Conservation (phyloP, 2,888 invertebrate species). For the Nephrotoma appendiculata region DNA sequence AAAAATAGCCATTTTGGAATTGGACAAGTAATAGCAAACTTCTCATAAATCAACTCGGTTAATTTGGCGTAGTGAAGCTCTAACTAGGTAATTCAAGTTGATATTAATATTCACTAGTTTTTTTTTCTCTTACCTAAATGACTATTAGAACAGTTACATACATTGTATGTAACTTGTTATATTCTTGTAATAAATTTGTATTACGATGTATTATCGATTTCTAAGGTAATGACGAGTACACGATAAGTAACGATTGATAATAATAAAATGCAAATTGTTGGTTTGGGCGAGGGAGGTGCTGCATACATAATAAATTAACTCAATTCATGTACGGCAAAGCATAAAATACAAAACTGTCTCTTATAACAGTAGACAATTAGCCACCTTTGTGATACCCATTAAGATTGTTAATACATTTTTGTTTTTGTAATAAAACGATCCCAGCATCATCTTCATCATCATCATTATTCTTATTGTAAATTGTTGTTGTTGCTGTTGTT, state of each 20-base stretch:
- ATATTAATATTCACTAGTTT: background rate
- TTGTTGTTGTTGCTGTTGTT: background rate
- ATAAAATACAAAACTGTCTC: background rate
- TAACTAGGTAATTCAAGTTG: background rate
- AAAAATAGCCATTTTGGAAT: background rate
- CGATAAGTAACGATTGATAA: background rate
- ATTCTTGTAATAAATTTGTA: too few relatives aligned
- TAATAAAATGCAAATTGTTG: background rate
- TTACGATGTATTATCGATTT: too few relatives aligned
- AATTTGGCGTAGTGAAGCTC: background rate
- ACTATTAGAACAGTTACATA: background rate
- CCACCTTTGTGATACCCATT: background rate
- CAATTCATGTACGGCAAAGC: background rate
- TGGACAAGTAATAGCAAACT: background rate
- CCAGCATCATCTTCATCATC: background rate
- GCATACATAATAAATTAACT: background rate
- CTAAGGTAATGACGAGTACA: background rate
- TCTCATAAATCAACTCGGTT: background rate
- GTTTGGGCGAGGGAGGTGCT: background rate
- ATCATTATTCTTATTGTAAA: background rate
- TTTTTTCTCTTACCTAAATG: background rate
- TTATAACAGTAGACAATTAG: background rate
- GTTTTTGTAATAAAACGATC: background rate
- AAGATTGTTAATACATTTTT: background rate
- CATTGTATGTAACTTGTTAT: background rate